phyloP scores from a whole-genome alignment of 2,888 invertebrate genomes.

The Myopa testacea region DNA sequence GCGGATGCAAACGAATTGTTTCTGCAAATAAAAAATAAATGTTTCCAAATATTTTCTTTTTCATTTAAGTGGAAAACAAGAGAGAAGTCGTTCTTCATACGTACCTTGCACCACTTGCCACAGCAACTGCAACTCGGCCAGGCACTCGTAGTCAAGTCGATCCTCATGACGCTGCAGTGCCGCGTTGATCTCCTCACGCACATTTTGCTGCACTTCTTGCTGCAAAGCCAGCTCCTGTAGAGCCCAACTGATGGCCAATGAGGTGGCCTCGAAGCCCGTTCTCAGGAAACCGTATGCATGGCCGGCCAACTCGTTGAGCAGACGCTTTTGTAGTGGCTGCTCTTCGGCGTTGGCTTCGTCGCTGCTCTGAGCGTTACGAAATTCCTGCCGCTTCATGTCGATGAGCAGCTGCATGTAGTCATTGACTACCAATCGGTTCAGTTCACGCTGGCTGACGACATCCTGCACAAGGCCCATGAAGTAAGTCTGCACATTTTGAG shows the following conservation, averaged over 20 bases:
- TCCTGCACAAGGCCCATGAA: conserved; percentile 55
- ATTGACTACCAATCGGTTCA: conserved; percentile 46
- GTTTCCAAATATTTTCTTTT: not conserved
- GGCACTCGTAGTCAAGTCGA: conserved; percentile 59
- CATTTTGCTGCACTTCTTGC: conserved; percentile 53
- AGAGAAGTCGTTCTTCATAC: conserved; percentile 1
- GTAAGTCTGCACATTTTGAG: conserved; percentile 55
- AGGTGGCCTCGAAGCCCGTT: conserved; percentile 76
- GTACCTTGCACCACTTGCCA: conserved; percentile 61
- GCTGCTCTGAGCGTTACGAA: conserved; percentile 57
- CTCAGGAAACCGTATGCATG: conserved; percentile 64
- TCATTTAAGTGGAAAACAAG: not conserved
- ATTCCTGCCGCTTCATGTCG: conserved; percentile 67
- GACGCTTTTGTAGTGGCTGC: conserved; percentile 55
- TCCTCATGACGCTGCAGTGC: conserved; percentile 54
- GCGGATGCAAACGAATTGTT: conserved; percentile 72
- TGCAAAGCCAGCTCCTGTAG: conserved; percentile 63
- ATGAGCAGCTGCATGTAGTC: conserved; percentile 74
- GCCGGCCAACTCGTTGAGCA: conserved; percentile 62
- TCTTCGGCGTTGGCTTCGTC: conserved; percentile 52
- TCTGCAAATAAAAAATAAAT: conserved; percentile 61
- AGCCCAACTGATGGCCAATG: conserved; percentile 72
- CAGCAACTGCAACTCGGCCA: conserved; percentile 59
- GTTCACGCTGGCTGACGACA: conserved; percentile 52
- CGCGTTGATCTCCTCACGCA: conserved; percentile 58